phyloP scores from a whole-genome alignment of 2,888 invertebrate species.

The Teinopalpus imperialis region DNA sequence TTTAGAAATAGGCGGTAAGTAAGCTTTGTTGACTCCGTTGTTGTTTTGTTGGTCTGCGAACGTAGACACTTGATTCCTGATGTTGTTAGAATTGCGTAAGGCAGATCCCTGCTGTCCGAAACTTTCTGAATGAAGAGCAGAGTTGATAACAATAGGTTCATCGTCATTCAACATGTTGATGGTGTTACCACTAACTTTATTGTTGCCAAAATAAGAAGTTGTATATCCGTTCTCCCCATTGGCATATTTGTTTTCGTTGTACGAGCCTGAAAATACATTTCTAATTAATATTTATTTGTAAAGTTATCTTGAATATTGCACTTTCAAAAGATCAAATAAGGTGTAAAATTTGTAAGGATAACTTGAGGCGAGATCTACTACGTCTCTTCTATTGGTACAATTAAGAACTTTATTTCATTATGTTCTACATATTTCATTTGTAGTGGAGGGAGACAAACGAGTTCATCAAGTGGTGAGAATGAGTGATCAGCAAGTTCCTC shows the following conservation, averaged over 20 bases:
- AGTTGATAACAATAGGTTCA: slow-evolving; percentile 53
- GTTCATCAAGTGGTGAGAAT: no score
- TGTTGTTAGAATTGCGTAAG: background rate
- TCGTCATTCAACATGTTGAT: slow-evolving; percentile 39
- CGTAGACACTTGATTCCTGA: no score
- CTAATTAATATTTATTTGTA: no score
- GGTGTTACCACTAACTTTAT: slow-evolving; percentile 28
- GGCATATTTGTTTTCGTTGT: slow-evolving; percentile 63
- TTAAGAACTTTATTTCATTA: no score
- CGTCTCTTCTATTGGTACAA: no score
- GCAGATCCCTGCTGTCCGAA: slow-evolving; percentile 8
- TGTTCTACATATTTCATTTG: no score
- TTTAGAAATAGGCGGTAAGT: slow-evolving; percentile 11
- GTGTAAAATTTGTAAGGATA: background rate
- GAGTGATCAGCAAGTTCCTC: no score
- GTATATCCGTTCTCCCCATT: slow-evolving; percentile 30
- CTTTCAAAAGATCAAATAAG: background rate
- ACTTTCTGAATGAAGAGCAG: slow-evolving; percentile 38
- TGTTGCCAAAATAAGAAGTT: slow-evolving; percentile 20
- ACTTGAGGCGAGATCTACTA: no score
- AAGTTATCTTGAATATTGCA: no score
- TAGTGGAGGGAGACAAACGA: no score
- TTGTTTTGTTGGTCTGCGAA: background rate
- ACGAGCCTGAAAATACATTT: slow-evolving; percentile 58
- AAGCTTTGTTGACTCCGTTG: slow-evolving; percentile 2